Base-by-base conservation (phyloP, 2,113 vertebrate genomes). In the Equus przewalskii region DNA sequence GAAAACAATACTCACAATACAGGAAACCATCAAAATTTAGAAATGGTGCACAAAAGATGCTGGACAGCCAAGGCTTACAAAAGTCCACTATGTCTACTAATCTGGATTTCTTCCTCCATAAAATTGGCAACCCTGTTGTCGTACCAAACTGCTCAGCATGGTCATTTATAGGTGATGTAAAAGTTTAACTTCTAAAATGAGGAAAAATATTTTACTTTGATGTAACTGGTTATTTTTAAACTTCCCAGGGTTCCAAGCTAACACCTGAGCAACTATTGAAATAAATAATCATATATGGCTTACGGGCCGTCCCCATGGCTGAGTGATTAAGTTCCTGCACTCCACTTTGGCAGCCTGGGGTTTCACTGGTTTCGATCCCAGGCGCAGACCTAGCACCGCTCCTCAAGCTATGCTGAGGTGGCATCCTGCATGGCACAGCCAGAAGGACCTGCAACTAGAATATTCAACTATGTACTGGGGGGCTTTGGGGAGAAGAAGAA, bases 181-280 rank as follows among this genome's bases (percentile, higher is more conserved):
- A 70, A 79, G 22, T 58, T 81, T 84, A 94, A 83, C 30, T 82
- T 18, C 64, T 44, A 81, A 83, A 78, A 5, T 62, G 81, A 65
- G 54, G 19, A 18, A 30, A 94, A 93, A 73, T 60, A 73, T 56
- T 89, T 91, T 72, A 86, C n/a, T 93, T 91, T 81, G 54, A 62
- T 21, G 51, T 87, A 89, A 90, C 3, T 79, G 24, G 41, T 91
- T 88, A 73, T 92, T 93, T 93, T 72, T 64, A 97, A 92, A 73
- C 69, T 54, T 92, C 73, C 44, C 54, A 85, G 36, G 21, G 94
- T 69, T 90, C 33, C 33, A 69, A 54, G 3, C 36, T 88, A 75
- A 88, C 6, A 24, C 81, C 28, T 26, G 30, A 84, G 72, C 24
- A 65, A 79, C 72, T 90, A 16, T 70, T 92, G 24, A 90, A 86